Evolutionary conservation across 2,797 vertebrate species (phyloP), one percentile per base, ranked within the genome.

Genomic region (Tamandua tetradactyla): DNA sequence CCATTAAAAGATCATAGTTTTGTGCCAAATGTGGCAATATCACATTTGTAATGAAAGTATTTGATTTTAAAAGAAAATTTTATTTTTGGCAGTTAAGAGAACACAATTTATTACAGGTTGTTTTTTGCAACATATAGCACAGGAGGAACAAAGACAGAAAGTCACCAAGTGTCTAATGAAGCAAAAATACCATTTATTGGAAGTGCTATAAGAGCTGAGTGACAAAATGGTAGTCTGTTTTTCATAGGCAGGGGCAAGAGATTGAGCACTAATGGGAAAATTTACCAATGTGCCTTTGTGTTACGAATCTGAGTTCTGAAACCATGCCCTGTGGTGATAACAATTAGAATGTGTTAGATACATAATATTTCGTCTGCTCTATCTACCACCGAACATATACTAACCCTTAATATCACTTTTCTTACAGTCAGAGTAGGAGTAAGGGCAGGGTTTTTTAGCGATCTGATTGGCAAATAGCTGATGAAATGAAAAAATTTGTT

Each of bases 81-180:
- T 97, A 97, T 97, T 97, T 96, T 96, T 97, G 93, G 96, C 96
- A 79, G n/a, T 79, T 37, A 96, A 96, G 96, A 97, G 97, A 97
- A 97, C 96, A 72, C 84, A 96, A 88, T 59, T 96, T 96, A 96
- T 96, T 94, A 96, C 94, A 96, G 94, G 86, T 96, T 97, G 95
- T 97, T 96, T 96, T 93, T 93, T 95, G 86, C 59, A 89, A 75
- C 72, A 93, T 35, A 94, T 32, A 94, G 90, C 71, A 96, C 87
- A 95, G 55, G 37, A 64, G 62, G 94, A 96, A 87, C 75, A 92
- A 95, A 81, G 75, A 30, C 35, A 96, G 76, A 95, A 94, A 81
- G 27, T 52, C 72, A 42, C 13, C 66, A n/a, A 86, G 64, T 79
- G 35, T 94, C 76, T 95, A 87, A 93, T 85, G 88, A 94, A 89